These are phyloP conservation scores for Notechis scutatus DNA, from an alignment of 2,113 vertebrate species.

Conservation along the genomic window DNA sequence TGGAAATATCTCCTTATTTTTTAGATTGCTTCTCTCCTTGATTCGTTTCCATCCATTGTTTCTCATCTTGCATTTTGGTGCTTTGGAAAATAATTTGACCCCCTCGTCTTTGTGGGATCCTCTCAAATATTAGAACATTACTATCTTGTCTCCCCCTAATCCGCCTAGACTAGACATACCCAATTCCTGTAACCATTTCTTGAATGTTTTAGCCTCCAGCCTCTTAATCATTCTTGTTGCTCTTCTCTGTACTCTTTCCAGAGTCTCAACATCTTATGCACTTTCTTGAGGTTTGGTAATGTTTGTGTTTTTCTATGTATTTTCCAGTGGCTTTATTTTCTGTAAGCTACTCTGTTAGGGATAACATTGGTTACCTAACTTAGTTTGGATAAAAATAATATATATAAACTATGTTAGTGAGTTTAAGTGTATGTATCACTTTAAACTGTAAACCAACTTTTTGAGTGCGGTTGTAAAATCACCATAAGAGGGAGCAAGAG, in stretches of 20 bases:
- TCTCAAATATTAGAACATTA: not conserved
- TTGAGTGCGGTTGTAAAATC: too few species aligned
- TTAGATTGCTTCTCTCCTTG: not conserved
- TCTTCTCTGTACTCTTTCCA: not conserved
- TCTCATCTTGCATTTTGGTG: not conserved
- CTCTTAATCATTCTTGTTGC: not conserved
- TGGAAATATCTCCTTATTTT: not conserved
- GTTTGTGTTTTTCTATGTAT: not conserved
- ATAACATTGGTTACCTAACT: too few species aligned
- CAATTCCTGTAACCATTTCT: not conserved
- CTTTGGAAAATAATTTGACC: too few species aligned
- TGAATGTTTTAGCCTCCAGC: not conserved
- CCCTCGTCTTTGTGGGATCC: not conserved
- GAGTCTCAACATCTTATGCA: not conserved
- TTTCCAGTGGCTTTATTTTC: not conserved
- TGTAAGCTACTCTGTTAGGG: not conserved
- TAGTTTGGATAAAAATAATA: too few species aligned
- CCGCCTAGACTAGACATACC: not conserved
- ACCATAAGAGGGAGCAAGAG: too few species aligned
- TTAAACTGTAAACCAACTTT: too few species aligned
- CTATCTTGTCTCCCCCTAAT: not conserved
- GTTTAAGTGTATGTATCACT: too few species aligned
- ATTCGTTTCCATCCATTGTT: not conserved
- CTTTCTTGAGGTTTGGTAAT: not conserved
- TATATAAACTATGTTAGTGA: too few species aligned